Conservation (phyloP, 2,888 invertebrate genomes). For the Theretra japonica region DNA sequence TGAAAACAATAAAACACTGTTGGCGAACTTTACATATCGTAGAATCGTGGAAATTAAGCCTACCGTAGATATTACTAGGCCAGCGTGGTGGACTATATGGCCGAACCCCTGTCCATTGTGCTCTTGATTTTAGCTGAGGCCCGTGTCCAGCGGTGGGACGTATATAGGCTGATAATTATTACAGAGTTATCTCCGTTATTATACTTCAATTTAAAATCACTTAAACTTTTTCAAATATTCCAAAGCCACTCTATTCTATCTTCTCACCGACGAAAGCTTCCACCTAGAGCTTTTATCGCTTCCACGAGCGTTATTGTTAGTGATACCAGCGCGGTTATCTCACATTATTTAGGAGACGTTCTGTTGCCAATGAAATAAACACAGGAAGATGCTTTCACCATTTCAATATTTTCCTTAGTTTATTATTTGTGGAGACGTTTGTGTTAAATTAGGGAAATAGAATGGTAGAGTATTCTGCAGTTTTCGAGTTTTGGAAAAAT, state of each 20-base stretch:
- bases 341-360: conserved; percentile 73
- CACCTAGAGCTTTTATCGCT: conserved; percentile 78
- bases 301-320: conserved; percentile 70
- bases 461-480: conserved; percentile 15
- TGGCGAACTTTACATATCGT: too few relatives aligned
- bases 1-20: too few relatives aligned
- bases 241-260: conserved; percentile 52
- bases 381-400: conserved; percentile 39
- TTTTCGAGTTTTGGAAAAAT: not conserved
- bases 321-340: conserved; percentile 70
- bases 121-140: too few relatives aligned
- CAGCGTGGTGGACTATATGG: too few relatives aligned
- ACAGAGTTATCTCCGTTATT: too few relatives aligned
- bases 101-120: too few relatives aligned
- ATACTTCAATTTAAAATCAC: too few relatives aligned
- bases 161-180: too few relatives aligned
- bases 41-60: too few relatives aligned
- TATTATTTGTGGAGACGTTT: conserved; percentile 20
- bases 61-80: too few relatives aligned
- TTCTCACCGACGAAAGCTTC: conserved; percentile 46
- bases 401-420: conserved; percentile 22
- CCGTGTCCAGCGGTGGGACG: too few relatives aligned
- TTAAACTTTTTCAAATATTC: too few relatives aligned
- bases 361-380: conserved; percentile 71
- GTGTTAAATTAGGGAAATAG: conserved; percentile 12